A percentile compares a stretch with the other conserved stretches of the same genome.
phyloP scores from a whole-genome alignment of 1,140 invertebrate species.

The Cyclina sinensis region DNA sequence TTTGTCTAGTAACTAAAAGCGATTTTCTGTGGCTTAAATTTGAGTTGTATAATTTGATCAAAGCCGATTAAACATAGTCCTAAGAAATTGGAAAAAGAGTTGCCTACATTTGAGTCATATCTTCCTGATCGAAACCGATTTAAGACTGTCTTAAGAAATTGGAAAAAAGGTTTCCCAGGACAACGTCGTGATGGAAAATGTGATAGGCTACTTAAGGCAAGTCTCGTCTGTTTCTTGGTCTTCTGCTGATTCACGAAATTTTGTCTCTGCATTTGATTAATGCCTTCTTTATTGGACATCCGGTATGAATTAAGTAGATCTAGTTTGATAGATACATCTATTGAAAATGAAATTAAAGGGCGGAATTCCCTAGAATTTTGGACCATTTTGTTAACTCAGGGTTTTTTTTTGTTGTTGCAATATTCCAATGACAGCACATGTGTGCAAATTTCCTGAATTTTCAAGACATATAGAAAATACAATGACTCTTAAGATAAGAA shows the following conservation, averaged over 20 bases:
- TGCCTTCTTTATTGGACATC: neutral
- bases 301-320: neutral
- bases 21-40: neutral
- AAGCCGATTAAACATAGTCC: neutral
- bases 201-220: neutral
- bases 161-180: too few relatives aligned
- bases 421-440: too few relatives aligned
- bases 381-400: too few relatives aligned
- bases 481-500: too few relatives aligned
- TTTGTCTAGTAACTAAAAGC: constrained; percentile 1
- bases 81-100: neutral
- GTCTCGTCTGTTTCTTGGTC: neutral
- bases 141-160: neutral
- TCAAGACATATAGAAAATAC: too few relatives aligned
- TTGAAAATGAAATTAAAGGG: constrained; percentile 7
- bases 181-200: neutral
- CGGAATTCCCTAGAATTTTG: too few relatives aligned
- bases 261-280: constrained; percentile 6
- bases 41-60: neutral
- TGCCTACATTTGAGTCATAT: neutral
- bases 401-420: too few relatives aligned
- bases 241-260: neutral
- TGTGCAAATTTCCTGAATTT: too few relatives aligned
- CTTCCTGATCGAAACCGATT: neutral
- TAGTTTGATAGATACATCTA: neutral